phyloP scores from a whole-genome alignment of 1,140 invertebrate species.

The Drosophila littoralis region DNA sequence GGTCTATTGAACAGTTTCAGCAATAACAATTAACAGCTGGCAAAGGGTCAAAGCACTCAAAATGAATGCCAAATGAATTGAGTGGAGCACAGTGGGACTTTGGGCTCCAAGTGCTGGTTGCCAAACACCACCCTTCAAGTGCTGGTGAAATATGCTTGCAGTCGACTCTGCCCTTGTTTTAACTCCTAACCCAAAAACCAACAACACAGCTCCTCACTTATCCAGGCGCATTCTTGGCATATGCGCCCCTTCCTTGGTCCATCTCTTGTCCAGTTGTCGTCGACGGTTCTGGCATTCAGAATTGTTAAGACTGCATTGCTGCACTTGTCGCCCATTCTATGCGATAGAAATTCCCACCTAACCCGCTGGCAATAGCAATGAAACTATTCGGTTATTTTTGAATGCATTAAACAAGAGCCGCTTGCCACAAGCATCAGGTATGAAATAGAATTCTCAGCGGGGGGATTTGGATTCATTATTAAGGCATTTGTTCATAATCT shows the following conservation, averaged over 20 bases:
- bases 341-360: too few species aligned
- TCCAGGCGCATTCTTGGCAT: background rate
- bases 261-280: background rate
- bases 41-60: conserved; percentile 1
- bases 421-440: background rate
- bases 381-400: background rate
- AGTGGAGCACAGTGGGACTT: background rate
- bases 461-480: too few species aligned
- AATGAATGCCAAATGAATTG: background rate
- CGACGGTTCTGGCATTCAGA: background rate
- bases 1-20: background rate
- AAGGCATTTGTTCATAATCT: conserved; percentile 1
- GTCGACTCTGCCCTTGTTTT: too few species aligned
- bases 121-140: background rate
- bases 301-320: background rate
- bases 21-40: conserved; percentile 10
- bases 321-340: background rate
- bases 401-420: background rate
- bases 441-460: background rate
- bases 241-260: background rate
- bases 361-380: too few species aligned
- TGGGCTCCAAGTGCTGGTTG: background rate
- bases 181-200: background rate
- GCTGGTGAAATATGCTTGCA: too few species aligned
- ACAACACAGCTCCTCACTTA: too few species aligned